phyloP scores from a whole-genome alignment of 2,797 vertebrate species.

The Atherinosoma microstoma region DNA sequence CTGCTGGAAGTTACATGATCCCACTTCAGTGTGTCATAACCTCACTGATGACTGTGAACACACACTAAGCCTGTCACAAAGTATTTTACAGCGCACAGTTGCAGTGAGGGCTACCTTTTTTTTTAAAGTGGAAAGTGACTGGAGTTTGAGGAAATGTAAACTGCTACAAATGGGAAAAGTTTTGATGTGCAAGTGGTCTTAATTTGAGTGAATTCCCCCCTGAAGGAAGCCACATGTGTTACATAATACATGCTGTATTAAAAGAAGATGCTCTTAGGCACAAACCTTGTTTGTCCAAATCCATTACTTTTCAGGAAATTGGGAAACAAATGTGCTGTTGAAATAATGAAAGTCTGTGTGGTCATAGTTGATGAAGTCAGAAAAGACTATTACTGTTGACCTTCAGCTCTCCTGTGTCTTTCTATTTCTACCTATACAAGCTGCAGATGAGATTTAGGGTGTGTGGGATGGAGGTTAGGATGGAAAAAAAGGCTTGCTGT shows the following conservation, averaged over 20 bases:
- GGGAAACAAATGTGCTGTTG: not conserved
- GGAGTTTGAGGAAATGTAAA: not conserved
- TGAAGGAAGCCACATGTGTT: not conserved
- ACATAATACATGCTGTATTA: not conserved
- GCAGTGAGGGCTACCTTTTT: no score
- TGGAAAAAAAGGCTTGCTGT: not conserved
- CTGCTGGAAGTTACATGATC: conserved; percentile 34
- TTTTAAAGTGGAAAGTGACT: not conserved
- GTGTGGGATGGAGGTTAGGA: not conserved
- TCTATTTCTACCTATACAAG: not conserved
- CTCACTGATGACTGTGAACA: conserved; percentile 17
- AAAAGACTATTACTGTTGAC: not conserved
- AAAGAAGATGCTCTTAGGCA: not conserved
- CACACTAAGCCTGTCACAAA: conserved; percentile 1
- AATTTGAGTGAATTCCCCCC: not conserved
- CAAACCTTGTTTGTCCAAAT: not conserved
- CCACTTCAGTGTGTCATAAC: conserved; percentile 5
- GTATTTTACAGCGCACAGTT: not conserved
- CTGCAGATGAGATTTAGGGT: not conserved
- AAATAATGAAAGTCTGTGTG: not conserved
- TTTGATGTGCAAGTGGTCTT: not conserved
- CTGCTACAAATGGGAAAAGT: not conserved
- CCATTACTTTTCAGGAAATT: not conserved
- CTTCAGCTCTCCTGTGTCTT: not conserved
- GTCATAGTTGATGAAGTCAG: not conserved